Conservation (phyloP, 2,113 vertebrate species). For the Zosterops pallidus region DNA sequence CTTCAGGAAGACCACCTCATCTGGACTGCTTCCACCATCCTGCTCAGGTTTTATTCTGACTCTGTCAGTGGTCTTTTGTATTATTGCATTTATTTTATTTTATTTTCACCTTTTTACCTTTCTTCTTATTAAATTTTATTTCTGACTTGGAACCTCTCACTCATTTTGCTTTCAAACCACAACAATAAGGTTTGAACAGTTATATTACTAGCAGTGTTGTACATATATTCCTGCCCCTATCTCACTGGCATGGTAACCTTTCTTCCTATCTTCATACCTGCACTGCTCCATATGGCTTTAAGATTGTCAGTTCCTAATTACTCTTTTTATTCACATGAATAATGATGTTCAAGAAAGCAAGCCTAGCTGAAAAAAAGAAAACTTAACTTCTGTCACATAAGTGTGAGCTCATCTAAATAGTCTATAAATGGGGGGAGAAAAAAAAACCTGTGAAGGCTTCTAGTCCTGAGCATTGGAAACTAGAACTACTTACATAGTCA, state of each 20-base stretch:
- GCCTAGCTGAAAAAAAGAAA: not conserved
- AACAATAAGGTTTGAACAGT: not conserved
- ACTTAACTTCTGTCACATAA: not conserved
- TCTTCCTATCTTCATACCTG: not conserved
- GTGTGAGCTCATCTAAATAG: not conserved
- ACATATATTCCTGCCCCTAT: not conserved
- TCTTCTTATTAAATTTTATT: too few species aligned
- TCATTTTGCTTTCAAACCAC: too few species aligned
- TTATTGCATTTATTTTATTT: too few species aligned
- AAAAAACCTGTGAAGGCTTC: not conserved
- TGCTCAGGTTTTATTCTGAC: too few species aligned
- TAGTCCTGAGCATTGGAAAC: not conserved
- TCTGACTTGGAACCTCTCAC: too few species aligned
- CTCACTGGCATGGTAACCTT: accelerated
- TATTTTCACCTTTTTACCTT: too few species aligned
- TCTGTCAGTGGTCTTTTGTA: too few species aligned
- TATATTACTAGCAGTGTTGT: not conserved
- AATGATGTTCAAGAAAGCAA: not conserved
- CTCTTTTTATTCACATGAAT: not conserved
- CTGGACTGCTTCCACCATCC: too few species aligned
- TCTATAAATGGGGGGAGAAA: not conserved
- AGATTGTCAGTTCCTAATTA: not conserved
- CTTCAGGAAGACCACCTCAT: too few species aligned
- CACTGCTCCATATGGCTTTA: not conserved
- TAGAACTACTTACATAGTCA: not conserved